Conservation (phyloP, 2,113 vertebrate species). For the Strigops habroptila region DNA sequence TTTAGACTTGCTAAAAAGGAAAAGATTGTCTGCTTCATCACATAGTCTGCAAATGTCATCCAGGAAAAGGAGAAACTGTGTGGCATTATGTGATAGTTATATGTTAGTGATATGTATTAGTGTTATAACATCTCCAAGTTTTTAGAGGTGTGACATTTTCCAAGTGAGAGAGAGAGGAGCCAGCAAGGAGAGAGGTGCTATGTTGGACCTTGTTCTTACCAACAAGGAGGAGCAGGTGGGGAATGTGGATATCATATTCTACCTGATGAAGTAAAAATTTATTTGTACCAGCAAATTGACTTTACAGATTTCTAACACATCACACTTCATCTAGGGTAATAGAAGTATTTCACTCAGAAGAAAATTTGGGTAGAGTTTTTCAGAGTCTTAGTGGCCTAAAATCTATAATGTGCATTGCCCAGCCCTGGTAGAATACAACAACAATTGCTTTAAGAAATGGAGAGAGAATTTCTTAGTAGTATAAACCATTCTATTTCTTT, state of each 20-base stretch:
- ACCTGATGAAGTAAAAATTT: background rate
- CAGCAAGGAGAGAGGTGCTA: background rate
- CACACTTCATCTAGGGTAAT: background rate
- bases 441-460: background rate
- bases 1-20: background rate
- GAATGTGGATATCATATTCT: background rate
- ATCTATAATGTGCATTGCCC: rapidly evolving
- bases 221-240: background rate
- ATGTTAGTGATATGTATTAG: background rate
- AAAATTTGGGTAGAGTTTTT: background rate
- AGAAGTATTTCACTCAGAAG: background rate
- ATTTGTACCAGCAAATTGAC: background rate
- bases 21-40: background rate
- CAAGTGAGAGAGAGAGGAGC: background rate
- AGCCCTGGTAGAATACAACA: background rate
- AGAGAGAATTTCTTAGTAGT: background rate
- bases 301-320: background rate
- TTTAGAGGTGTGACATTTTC: background rate
- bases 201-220: background rate
- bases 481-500: background rate
- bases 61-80: background rate
- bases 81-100: background rate
- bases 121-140: background rate
- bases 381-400: background rate
- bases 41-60: background rate